Evolutionary conservation across 2,888 invertebrate species (phyloP), one percentile per base, ranked within the genome.

Genomic region (Labia minor): DNA sequence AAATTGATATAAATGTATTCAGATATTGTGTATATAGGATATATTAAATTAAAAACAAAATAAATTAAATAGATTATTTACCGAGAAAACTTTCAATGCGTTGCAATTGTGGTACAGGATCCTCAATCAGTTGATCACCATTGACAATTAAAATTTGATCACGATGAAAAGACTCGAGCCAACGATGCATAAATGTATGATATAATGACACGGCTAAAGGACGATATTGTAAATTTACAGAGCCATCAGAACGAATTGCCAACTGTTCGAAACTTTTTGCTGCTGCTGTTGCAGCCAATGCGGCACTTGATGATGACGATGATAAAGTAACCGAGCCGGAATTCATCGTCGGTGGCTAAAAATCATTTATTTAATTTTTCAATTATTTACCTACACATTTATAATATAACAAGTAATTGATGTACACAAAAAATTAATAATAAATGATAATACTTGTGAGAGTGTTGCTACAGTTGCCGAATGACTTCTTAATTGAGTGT

Each of bases 81-180:
- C 89, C 90, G 61, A 96, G 84, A 77, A 96, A 96, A 69, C 84
- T 83, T 78, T 96, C 95, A 72, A 95, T 92, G 72, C 88, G 85
- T 72, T 89, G 86, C 65, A 96, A 79, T 77, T 95, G 93, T 0
- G 89, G 87, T 65, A 93, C 87, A 0, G 95, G 95, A 76, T 95
- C 92, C 74, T 89, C 89, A 73, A 95, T 92, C 69, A 96, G 84
- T 71, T 87, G 85, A 78, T 96, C 95, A 1, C 96, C 96, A 77
- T 97, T 95, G 64, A 99, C 94, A 66, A 99, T 86, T 73, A 96
- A 86, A 72, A 99, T 88, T 76, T 98, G 95, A 66, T 90, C 62
- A 19, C 77, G 72, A 0, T 92, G 86, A 80, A 99, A 99, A 71
- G 91, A 90, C 78, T 93, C 89, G 69, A 98, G 82, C 98, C 98